Evolutionary conservation across 2,113 vertebrate species (phyloP).

Genomic region (Peucedramus taeniatus): DNA sequence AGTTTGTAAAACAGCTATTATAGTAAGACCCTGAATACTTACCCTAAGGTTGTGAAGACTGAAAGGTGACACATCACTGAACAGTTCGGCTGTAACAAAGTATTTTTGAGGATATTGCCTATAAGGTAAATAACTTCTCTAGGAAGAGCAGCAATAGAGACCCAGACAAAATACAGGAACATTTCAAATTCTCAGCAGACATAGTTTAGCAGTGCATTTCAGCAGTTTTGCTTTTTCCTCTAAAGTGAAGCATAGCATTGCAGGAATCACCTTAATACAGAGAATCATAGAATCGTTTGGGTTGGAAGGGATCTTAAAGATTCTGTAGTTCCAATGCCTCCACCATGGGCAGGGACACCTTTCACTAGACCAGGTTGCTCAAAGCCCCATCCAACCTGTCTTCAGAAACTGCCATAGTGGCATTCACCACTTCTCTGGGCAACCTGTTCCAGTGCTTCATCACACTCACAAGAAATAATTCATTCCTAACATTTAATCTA

Average conservation of each 20-base stretch:
- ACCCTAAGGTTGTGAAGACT: not conserved
- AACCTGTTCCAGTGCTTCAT: not conserved
- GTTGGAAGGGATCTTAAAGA: not conserved
- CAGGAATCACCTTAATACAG: not conserved
- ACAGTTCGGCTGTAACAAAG: not conserved
- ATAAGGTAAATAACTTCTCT: not conserved
- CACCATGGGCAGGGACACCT: not conserved
- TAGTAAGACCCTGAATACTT: not conserved
- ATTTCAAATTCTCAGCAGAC: not conserved
- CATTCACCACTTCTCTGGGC: not conserved
- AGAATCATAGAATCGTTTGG: not conserved
- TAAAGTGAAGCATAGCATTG: not conserved
- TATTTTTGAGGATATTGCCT: not conserved
- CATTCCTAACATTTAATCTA: not conserved
- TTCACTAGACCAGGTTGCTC: not conserved
- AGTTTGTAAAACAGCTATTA: not conserved
- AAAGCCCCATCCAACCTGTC: not conserved
- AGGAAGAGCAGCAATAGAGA: not conserved
- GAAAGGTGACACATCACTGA: not conserved
- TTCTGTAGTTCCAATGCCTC: not conserved
- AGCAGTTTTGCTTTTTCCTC: not conserved
- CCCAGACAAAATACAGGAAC: not conserved
- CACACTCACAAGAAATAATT: not conserved
- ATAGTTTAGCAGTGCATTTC: not conserved
- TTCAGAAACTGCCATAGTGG: not conserved